A percentile compares a stretch with the other conserved stretches of the same genome.
Conservation (phyloP, 2,113 vertebrate species). For the Pseudopodoces humilis region DNA sequence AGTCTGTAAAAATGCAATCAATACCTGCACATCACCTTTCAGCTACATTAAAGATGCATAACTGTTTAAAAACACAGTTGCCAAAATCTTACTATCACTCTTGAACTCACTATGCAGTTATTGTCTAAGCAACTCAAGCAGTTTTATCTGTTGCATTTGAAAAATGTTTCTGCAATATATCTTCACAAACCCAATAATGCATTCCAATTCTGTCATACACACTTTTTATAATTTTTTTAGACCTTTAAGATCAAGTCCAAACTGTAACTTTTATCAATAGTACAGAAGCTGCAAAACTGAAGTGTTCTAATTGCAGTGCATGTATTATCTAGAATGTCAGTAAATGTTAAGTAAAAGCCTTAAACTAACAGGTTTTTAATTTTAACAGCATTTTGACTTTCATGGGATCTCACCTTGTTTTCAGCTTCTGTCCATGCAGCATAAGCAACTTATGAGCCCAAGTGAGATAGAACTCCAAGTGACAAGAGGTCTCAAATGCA, state of each 20-base stretch:
- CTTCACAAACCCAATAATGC: background rate
- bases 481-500: constrained; percentile 84
- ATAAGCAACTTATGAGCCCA: constrained; percentile 90
- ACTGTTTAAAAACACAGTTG: background rate
- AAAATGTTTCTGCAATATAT: background rate
- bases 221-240: background rate
- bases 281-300: background rate
- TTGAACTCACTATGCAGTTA: background rate
- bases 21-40: background rate
- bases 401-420: constrained; percentile 78
- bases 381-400: background rate
- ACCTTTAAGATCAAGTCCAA: background rate
- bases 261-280: background rate
- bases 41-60: background rate
- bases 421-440: constrained; percentile 89
- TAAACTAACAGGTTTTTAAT: background rate
- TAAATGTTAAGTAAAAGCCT: background rate
- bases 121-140: background rate
- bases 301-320: background rate
- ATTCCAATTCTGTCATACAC: background rate
- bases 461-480: constrained; percentile 92
- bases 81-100: background rate
- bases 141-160: background rate
- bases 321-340: background rate
- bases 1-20: background rate